Evolutionary conservation across 2,797 vertebrate genomes (phyloP).

Genomic region (Centroberyx gerrardi): DNA sequence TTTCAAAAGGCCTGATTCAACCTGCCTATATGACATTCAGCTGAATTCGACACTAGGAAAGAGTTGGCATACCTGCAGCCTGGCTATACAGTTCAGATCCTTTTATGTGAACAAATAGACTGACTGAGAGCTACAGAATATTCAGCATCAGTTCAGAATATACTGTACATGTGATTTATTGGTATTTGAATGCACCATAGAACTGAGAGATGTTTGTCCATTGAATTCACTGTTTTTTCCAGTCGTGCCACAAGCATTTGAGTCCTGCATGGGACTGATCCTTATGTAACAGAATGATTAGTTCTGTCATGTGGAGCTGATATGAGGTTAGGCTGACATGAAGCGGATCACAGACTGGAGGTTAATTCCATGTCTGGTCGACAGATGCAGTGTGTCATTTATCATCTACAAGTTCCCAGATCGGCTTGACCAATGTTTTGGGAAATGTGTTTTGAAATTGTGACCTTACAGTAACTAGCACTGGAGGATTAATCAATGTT

Average conservation of each 20-base stretch:
- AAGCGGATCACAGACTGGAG: conserved; percentile 1
- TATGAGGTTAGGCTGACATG: conserved; percentile 18
- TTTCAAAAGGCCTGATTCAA: background rate
- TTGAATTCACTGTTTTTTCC: background rate
- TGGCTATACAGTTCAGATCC: too few relatives aligned
- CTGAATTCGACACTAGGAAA: conserved; percentile 2
- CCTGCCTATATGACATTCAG: background rate
- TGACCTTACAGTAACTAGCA: background rate
- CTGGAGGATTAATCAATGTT: background rate
- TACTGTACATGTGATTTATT: background rate
- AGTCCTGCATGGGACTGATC: background rate
- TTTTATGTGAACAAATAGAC: background rate
- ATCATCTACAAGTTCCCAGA: background rate
- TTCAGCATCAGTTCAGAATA: background rate
- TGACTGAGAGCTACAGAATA: background rate
- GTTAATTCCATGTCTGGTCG: conserved; percentile 11
- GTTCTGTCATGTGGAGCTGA: conserved; percentile 32
- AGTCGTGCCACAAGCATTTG: background rate
- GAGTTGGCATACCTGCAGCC: too few relatives aligned
- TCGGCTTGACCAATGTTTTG: conserved; percentile 25
- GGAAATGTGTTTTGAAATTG: conserved; percentile 9
- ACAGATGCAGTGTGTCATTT: conserved; percentile 33
- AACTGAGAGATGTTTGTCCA: background rate
- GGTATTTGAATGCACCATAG: background rate
- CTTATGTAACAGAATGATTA: conserved; percentile 52